Percentiles rank a stretch among this genome's conserved stretches.
phyloP scores from a whole-genome alignment of 2,888 invertebrate species.

The Agrilus biguttatus region DNA sequence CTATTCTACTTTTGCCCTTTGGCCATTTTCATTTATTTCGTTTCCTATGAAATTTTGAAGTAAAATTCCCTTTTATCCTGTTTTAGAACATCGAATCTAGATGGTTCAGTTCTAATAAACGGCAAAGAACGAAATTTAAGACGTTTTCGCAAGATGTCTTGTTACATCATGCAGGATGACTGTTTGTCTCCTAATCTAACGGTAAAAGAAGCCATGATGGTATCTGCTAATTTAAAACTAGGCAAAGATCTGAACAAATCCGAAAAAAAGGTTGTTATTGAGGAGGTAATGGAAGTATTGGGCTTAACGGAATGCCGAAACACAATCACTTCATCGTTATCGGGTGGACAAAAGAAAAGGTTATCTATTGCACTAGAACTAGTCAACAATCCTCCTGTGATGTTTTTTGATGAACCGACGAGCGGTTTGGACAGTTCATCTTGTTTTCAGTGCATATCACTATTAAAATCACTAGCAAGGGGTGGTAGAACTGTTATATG shows the following conservation, averaged over 20 bases:
- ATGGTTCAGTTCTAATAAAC: conserved; percentile 76
- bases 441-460: conserved; percentile 81
- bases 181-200: conserved; percentile 78
- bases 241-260: conserved; percentile 59
- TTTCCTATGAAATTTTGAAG: not conserved
- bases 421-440: conserved; percentile 89
- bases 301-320: conserved; percentile 66
- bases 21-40: not conserved
- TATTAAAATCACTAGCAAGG: conserved; percentile 76
- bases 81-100: conserved; percentile 66
- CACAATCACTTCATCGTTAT: conserved; percentile 67
- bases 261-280: conserved; percentile 66
- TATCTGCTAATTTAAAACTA: conserved; percentile 85
- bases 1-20: not conserved
- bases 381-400: conserved; percentile 91
- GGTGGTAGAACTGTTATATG: conserved; percentile 87
- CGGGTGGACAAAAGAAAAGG: conserved; percentile 84
- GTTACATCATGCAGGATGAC: conserved; percentile 95
- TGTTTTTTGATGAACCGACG: conserved; percentile 94
- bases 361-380: conserved; percentile 83
- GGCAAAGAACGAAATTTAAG: conserved; percentile 75
- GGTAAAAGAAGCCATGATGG: conserved; percentile 84
- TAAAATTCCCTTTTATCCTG: conserved; percentile 1
- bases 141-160: conserved; percentile 82
- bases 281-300: conserved; percentile 74